Conservation (phyloP, 2,113 vertebrate species). For the Kryptolebias marmoratus region DNA sequence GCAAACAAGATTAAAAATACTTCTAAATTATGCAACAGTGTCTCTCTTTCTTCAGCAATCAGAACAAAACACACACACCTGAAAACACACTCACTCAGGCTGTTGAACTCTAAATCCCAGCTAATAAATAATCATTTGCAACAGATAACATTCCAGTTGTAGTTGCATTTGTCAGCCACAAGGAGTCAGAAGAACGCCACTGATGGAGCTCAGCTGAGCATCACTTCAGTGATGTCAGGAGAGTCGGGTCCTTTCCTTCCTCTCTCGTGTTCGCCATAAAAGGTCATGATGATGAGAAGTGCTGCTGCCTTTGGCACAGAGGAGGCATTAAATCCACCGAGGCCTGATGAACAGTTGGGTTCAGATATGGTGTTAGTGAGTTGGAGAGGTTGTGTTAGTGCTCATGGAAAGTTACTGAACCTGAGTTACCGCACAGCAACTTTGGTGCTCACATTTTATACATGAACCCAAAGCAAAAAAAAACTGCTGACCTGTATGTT, state of each 20-base stretch:
- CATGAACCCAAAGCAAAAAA: neutral
- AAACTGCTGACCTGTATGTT: no score
- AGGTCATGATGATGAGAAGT: slow-evolving; percentile 38
- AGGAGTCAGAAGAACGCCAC: slow-evolving; percentile 24
- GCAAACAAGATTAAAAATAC: no score
- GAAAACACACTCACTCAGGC: no score
- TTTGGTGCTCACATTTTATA: neutral
- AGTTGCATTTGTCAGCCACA: slow-evolving; percentile 44
- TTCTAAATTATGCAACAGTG: no score
- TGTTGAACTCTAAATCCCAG: no score
- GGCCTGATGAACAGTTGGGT: slow-evolving; percentile 6
- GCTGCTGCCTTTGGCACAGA: slow-evolving; percentile 37
- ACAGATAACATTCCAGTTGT: neutral
- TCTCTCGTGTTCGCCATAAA: slow-evolving; percentile 56
- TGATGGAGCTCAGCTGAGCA: neutral
- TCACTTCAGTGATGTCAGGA: slow-evolving; percentile 8
- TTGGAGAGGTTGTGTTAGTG: slow-evolving; percentile 10
- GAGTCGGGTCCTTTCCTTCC: slow-evolving; percentile 33
- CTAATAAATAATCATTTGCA: no score
- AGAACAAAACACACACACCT: no score
- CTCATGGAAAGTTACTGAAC: slow-evolving; percentile 12
- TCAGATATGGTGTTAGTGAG: slow-evolving; percentile 22
- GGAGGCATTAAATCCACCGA: slow-evolving; percentile 17
- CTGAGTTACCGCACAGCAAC: slow-evolving; percentile 2
- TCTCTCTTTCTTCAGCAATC: no score